Percentiles rank a stretch among this genome's conserved stretches.
phyloP scores from a whole-genome alignment of 1,140 invertebrate species.

The Pseudomyrmex dendroicus region DNA sequence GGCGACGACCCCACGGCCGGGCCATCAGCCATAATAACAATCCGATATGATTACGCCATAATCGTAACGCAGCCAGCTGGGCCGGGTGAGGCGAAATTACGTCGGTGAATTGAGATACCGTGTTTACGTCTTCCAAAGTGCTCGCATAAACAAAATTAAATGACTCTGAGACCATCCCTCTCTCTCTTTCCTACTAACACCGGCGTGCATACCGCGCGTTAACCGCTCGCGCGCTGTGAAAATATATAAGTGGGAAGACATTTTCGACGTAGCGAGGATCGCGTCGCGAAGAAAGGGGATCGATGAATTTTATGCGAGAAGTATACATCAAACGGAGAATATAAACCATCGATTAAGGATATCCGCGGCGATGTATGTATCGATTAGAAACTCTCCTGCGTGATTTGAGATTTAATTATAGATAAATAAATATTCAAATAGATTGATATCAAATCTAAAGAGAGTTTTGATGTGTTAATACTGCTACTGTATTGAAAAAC shows the following conservation, averaged over 20 bases:
- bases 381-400: neutral
- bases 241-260: slow-evolving; percentile 13
- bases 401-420: slow-evolving; percentile 29
- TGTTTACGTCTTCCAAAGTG: slow-evolving; percentile 85
- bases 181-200: neutral
- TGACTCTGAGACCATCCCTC: slow-evolving; percentile 58
- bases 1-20: slow-evolving; percentile 75
- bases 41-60: slow-evolving; percentile 86
- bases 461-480: neutral
- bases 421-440: neutral
- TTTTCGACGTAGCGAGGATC: slow-evolving; percentile 44
- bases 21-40: slow-evolving; percentile 85
- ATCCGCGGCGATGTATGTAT: slow-evolving; percentile 22
- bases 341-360: slow-evolving; percentile 50
- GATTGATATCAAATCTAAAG: neutral
- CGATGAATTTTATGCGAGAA: slow-evolving; percentile 33
- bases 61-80: slow-evolving; percentile 81
- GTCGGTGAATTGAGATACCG: slow-evolving; percentile 84
- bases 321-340: slow-evolving; percentile 10
- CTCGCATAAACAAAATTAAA: slow-evolving; percentile 85
- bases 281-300: slow-evolving; percentile 30
- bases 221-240: slow-evolving; percentile 22
- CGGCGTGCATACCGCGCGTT: slow-evolving; percentile 26
- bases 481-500: neutral
- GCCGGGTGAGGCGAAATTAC: slow-evolving; percentile 80